Evolutionary conservation across 2,888 invertebrate species (phyloP).

Genomic region (Nesidiocoris tenuis): DNA sequence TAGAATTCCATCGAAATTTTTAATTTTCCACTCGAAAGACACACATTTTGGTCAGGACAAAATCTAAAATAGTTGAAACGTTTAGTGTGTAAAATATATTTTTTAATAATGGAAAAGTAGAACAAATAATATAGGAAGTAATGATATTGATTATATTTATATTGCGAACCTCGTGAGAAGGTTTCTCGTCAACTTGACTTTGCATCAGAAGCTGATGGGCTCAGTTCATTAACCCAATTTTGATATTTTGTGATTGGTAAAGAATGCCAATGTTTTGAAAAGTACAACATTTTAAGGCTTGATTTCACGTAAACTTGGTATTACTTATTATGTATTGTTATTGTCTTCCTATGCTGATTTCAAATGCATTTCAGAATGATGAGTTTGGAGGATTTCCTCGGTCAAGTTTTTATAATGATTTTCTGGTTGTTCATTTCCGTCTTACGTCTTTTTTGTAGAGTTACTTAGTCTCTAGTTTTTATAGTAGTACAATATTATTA

Average conservation of each 20-base stretch:
- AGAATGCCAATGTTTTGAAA: slow-evolving; percentile 33
- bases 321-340: slow-evolving; percentile 38
- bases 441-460: slow-evolving; percentile 44
- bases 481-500: slow-evolving; percentile 46
- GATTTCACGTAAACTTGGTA: slow-evolving; percentile 28
- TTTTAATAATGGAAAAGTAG: slow-evolving; percentile 43
- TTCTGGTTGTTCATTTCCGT: slow-evolving; percentile 45
- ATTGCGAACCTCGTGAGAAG: slow-evolving; percentile 31
- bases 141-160: slow-evolving; percentile 40
- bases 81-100: slow-evolving; percentile 42
- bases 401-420: slow-evolving; percentile 32
- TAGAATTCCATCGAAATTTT: slow-evolving; percentile 18
- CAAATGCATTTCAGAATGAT: slow-evolving; percentile 15
- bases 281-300: slow-evolving; percentile 30
- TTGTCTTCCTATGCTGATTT: slow-evolving; percentile 38
- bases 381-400: background rate
- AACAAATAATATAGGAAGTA: slow-evolving; percentile 40
- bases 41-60: slow-evolving; percentile 19
- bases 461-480: slow-evolving; percentile 48
- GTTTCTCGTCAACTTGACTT: slow-evolving; percentile 9
- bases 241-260: slow-evolving; percentile 36
- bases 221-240: slow-evolving; percentile 25
- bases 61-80: slow-evolving; percentile 18
- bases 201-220: slow-evolving; percentile 20
- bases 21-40: slow-evolving; percentile 24